Conservation (phyloP, 2,888 invertebrate genomes). For the Spilarctia lutea region DNA sequence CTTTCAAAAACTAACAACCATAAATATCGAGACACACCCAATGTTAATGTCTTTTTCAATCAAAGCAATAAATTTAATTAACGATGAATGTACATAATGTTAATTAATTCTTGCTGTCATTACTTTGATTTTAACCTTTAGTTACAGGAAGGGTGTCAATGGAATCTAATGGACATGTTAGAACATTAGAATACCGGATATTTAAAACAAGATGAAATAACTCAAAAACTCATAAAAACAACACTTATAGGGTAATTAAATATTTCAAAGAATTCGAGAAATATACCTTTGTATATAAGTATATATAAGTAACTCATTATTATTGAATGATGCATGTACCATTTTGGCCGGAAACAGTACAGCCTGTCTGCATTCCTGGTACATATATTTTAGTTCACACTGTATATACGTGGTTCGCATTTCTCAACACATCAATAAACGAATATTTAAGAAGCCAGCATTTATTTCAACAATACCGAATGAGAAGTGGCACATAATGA, state of each 20-base stretch:
- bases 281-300: not conserved
- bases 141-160: not conserved
- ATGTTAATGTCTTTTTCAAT: not conserved
- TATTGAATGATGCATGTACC: not conserved
- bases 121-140: not conserved
- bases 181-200: not conserved
- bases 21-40: not conserved
- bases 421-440: slow-evolving; percentile 30
- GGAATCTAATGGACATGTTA: not conserved
- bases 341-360: not conserved
- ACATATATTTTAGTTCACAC: slow-evolving; percentile 3
- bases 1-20: not conserved
- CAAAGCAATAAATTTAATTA: not conserved
- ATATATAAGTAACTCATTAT: not conserved
- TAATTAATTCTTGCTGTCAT: not conserved
- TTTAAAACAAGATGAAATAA: not conserved
- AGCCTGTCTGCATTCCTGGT: slow-evolving; percentile 4
- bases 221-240: not conserved
- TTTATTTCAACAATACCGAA: slow-evolving; percentile 50
- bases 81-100: no score
- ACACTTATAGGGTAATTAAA: not conserved
- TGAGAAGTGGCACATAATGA: slow-evolving; percentile 47
- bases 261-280: not conserved
- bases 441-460: slow-evolving; percentile 45
- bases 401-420: slow-evolving; percentile 21